Conservation (phyloP, 2,113 vertebrate genomes). For the Scalopus aquaticus region DNA sequence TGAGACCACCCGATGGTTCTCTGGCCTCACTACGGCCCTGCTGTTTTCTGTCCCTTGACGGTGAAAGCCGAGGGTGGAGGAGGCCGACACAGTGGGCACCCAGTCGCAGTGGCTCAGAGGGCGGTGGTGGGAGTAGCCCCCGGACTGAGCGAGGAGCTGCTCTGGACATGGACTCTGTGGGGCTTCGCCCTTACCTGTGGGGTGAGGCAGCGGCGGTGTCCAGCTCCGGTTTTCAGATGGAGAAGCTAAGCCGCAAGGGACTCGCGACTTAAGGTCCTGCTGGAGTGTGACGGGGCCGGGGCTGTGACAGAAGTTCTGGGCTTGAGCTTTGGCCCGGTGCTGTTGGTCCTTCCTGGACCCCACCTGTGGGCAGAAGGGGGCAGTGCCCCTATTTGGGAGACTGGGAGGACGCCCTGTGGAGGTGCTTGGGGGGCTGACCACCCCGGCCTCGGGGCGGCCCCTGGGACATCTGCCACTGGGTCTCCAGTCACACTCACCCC, state of each 20-base stretch:
- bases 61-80: not conserved
- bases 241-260: not conserved
- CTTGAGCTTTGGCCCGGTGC: not conserved
- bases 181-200: accelerated
- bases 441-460: not conserved
- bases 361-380: not conserved
- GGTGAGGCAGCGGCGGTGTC: not conserved
- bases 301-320: not conserved
- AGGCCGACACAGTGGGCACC: not conserved
- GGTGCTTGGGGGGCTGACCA: no score
- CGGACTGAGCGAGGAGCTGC: not conserved
- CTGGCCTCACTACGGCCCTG: not conserved
- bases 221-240: not conserved
- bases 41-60: not conserved
- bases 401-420: no score
- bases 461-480: no score
- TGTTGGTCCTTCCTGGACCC: not conserved
- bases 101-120: not conserved
- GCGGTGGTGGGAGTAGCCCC: not conserved
- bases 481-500: no score
- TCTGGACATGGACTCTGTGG: accelerated
- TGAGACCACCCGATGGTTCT: not conserved
- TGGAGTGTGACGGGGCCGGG: not conserved
- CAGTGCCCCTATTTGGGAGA: no score
- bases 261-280: not conserved